Evolutionary conservation across 2,113 vertebrate genomes (phyloP), one percentile per base, ranked within the genome.

Genomic region (Passerina amoena): DNA sequence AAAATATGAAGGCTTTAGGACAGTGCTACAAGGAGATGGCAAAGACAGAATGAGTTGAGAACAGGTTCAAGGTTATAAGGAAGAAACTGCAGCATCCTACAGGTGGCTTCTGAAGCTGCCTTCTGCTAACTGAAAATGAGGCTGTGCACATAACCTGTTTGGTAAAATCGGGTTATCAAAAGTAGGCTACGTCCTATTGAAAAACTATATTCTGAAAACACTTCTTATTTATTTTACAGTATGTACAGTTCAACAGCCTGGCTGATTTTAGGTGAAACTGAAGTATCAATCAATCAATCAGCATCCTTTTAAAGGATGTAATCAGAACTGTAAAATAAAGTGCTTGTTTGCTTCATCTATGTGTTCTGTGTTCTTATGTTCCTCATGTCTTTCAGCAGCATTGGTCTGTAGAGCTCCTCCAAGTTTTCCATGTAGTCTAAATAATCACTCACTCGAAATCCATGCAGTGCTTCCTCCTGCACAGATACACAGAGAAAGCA

Each of bases 401-500:
- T 33, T 3, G 96, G 95, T 87, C 99, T 98, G 98, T 99, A 99
- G 84, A 95, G 97, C 10, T 73, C 91, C 86, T 99, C 98, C 97
- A 99, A 96, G 24, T 66, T 97, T 96, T 98, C 96, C 99, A 99
- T 99, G 95, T 98, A 99, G 78, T 98, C 98, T 97, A 99, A 95
- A 90, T 99, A 98, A 94, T 98, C 90, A 61, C 98, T 97, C 90
- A 99, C 97, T 94, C 92, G 98, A 98, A 99, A 99, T 56, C 98
- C 98, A 85, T 78, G 97, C 77, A 99, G 98, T 22, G 99, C 98
- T 98, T 99, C 99, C 97, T 99, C 99, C 99, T 99, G 97, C 65
- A 94, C 64, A 94, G 95, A 94, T 35, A 94, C 15, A 95, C 5
- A 96, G 0, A 75, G 81, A 76, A 82, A n/a, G 83, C 24, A 47